Percentiles rank a stretch among this genome's conserved stretches.
Conservation (phyloP, 2,113 vertebrate genomes). For the Manacus vitellinus region DNA sequence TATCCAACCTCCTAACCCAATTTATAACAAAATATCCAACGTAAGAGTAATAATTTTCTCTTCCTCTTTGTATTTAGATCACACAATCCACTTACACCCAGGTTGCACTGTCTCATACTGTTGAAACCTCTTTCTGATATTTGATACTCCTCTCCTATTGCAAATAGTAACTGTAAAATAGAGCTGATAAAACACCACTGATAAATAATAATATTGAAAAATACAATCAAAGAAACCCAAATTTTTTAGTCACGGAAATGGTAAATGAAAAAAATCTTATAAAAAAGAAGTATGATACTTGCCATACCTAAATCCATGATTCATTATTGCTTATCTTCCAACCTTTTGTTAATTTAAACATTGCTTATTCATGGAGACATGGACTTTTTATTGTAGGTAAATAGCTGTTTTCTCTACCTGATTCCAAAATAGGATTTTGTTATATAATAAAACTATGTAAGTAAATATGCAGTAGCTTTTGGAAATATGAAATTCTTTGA, state of each 20-base stretch:
- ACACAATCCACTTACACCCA: not conserved
- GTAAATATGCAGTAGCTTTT: not conserved
- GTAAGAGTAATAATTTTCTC: not conserved
- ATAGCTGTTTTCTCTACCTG: not conserved
- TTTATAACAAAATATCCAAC: not conserved
- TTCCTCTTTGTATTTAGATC: not conserved
- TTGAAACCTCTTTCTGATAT: not conserved
- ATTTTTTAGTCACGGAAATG: not conserved
- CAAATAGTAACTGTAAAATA: not conserved
- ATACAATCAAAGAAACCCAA: rapidly evolving
- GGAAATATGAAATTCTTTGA: not conserved
- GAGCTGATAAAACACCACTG: not conserved
- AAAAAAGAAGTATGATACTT: not conserved
- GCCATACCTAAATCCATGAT: not conserved
- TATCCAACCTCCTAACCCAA: not conserved
- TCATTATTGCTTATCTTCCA: not conserved
- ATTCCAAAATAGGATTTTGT: not conserved
- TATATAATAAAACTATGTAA: not conserved
- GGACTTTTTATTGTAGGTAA: not conserved
- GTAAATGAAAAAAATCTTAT: not conserved
- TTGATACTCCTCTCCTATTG: not conserved
- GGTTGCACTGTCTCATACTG: not conserved
- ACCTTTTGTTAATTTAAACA: not conserved
- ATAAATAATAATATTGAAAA: not conserved
- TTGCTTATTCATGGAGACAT: not conserved